Evolutionary conservation across 1,140 invertebrate genomes (phyloP), one percentile per base, ranked within the genome.

Genomic region (Potamilus streckersoni): DNA sequence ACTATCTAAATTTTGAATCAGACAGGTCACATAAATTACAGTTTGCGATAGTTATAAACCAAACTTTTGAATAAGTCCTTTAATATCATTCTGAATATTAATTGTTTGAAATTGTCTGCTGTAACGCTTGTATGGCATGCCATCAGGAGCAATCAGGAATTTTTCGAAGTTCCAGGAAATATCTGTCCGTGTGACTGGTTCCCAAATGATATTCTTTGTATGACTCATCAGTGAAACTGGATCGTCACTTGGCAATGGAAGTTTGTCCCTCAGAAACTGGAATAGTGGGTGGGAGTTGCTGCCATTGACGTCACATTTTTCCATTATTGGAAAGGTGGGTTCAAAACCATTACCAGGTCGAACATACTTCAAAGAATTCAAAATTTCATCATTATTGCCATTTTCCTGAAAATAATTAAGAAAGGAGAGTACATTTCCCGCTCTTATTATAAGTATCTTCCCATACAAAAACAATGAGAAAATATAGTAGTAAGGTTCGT

Each of bases 221-320:
- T 80, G 72, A 11, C 73, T 75, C 78, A 85, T 82, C 19, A 87
- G 79, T 3, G 69, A 64, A 11, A 79, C 58, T 15, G 79, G 58
- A 31, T 87, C 83, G 60, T 87, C 85, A 65, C 78, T 78, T 8
- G 85, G 85, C 3, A 70, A n/a, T n/a, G 89, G 90, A 31, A 91
- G 83, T 13, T 73, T 59, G 20, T 82, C 91, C 88, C 92, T 92
- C 2, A 93, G 84, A 82, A 89, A 93, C 38, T 92, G 90, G 83
- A 90, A 93, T 2, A 93, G 82, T 8, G 91, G 90, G 78, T 92
- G 88, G 82, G 93, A 89, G 20, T 91, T 91, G 31, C 88, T 85
- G 15, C 93, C 93, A 80, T 93, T 93, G 0, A 93, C 91, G 11
- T 93, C 92, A 62, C 91, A 85, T 83, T 93, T 93, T 67, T 90